These are phyloP conservation scores for Tetraodon nigroviridis DNA, from an alignment of 2,113 vertebrate genomes.

Conservation along the genomic window DNA sequence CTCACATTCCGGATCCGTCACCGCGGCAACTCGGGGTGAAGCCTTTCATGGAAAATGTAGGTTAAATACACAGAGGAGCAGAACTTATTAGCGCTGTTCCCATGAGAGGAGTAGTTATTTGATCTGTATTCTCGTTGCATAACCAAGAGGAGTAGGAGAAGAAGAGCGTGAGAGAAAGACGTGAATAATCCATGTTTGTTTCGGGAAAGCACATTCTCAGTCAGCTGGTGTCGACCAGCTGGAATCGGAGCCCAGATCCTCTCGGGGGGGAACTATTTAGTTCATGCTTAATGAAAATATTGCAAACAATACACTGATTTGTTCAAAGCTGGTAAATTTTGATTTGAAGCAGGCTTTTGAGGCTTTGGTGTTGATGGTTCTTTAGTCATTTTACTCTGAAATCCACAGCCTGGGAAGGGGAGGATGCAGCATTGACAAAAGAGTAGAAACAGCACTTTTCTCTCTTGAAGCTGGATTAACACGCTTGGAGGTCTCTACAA, in stretches of 20 bases:
- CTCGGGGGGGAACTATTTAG: slow-evolving; percentile 19
- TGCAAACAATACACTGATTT: too few relatives aligned
- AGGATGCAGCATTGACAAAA: too few relatives aligned
- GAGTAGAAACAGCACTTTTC: too few relatives aligned
- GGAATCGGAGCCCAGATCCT: slow-evolving; percentile 46
- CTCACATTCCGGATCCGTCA: slow-evolving; percentile 52
- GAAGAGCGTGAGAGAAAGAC: slow-evolving; percentile 34
- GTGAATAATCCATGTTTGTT: slow-evolving; percentile 70
- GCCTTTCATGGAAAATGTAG: slow-evolving; percentile 72
- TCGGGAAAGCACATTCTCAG: slow-evolving; percentile 48
- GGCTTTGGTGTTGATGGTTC: too few relatives aligned
- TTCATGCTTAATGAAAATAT: neutral
- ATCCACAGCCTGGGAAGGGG: too few relatives aligned
- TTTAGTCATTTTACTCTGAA: too few relatives aligned
- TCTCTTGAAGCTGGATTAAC: too few relatives aligned
- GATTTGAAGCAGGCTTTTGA: too few relatives aligned
- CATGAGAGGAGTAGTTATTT: slow-evolving; percentile 60
- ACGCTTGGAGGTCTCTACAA: too few relatives aligned
- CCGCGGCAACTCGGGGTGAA: slow-evolving; percentile 45
- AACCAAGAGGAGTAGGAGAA: slow-evolving; percentile 54
- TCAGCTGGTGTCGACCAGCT: slow-evolving; percentile 21
- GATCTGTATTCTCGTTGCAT: slow-evolving; percentile 61
- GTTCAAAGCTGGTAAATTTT: too few relatives aligned
- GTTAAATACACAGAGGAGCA: slow-evolving; percentile 73
- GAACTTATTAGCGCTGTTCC: slow-evolving; percentile 67